Evolutionary conservation across 2,888 invertebrate species (phyloP).

Genomic region (Bellardia bayeri): DNA sequence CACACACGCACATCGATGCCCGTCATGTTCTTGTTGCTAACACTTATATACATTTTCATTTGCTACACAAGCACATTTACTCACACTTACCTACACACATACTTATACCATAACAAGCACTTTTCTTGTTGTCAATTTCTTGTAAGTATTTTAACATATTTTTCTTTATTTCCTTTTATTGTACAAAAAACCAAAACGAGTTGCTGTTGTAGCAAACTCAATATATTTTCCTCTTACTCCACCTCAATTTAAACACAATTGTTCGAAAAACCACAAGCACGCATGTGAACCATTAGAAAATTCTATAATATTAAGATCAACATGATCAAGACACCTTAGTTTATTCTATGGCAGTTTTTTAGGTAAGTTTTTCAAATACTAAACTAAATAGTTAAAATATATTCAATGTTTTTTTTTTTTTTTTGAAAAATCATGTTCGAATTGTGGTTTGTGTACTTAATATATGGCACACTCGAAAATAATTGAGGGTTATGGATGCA

Average conservation of each 20-base stretch:
- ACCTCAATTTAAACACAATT: background rate
- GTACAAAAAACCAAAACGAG: background rate
- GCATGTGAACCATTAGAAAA: conserved; percentile 27
- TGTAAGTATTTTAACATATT: background rate
- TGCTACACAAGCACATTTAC: too few relatives aligned
- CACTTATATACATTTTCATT: background rate
- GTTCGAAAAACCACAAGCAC: conserved; percentile 39
- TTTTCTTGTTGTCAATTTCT: conserved; percentile 22
- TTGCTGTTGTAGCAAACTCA: background rate
- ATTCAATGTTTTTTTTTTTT: background rate
- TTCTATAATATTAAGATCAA: conserved; percentile 32
- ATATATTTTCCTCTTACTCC: background rate
- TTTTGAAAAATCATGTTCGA: conserved; percentile 12
- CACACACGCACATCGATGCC: background rate
- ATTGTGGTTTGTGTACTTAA: conserved; percentile 13
- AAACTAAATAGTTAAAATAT: too few relatives aligned
- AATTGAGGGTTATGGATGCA: too few relatives aligned
- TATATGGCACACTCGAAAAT: too few relatives aligned
- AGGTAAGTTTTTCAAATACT: background rate
- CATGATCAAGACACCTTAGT: conserved; percentile 7
- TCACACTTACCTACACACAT: background rate
- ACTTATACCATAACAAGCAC: background rate
- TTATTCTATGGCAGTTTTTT: background rate
- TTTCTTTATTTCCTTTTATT: background rate
- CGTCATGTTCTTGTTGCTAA: conserved; percentile 1